These are phyloP conservation scores for Paraplagusia blochii DNA, from an alignment of 2,113 vertebrate species.

Conservation along the genomic window DNA sequence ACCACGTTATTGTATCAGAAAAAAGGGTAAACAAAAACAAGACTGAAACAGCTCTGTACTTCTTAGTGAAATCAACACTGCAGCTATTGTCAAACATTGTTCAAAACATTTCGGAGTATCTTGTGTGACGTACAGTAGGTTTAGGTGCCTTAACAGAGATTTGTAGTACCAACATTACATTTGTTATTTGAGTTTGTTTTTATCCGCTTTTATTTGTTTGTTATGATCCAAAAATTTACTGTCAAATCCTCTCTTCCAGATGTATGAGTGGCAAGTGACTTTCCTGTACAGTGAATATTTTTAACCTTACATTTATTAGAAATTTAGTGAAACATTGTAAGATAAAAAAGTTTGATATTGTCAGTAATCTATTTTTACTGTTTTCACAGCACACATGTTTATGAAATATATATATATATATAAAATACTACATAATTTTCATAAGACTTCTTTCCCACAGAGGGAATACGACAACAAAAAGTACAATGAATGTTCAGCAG, in stretches of 20 bases:
- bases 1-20: conserved; percentile 14
- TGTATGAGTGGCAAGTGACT: not conserved
- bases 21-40: not conserved
- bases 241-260: conserved; percentile 20
- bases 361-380: conserved; percentile 31
- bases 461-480: conserved; percentile 20
- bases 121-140: conserved; percentile 24
- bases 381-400: conserved; percentile 48
- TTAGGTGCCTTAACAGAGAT: conserved; percentile 60
- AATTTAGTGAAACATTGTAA: conserved; percentile 25
- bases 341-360: conserved; percentile 22
- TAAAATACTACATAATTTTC: conserved; percentile 36
- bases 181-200: conserved; percentile 3
- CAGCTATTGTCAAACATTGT: not conserved
- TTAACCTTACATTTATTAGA: conserved; percentile 27
- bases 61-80: not conserved
- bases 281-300: conserved; percentile 35
- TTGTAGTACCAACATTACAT: conserved; percentile 2
- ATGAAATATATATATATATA: conserved; percentile 58
- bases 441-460: conserved; percentile 32
- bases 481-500: conserved; percentile 58
- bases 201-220: not conserved
- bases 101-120: conserved; percentile 2
- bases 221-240: conserved; percentile 4
- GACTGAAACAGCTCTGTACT: conserved; percentile 1